A percentile compares a stretch with the other conserved stretches of the same genome.
Evolutionary conservation across 2,113 vertebrate genomes (phyloP).

Genomic region (Ceuthmochares aereus): DNA sequence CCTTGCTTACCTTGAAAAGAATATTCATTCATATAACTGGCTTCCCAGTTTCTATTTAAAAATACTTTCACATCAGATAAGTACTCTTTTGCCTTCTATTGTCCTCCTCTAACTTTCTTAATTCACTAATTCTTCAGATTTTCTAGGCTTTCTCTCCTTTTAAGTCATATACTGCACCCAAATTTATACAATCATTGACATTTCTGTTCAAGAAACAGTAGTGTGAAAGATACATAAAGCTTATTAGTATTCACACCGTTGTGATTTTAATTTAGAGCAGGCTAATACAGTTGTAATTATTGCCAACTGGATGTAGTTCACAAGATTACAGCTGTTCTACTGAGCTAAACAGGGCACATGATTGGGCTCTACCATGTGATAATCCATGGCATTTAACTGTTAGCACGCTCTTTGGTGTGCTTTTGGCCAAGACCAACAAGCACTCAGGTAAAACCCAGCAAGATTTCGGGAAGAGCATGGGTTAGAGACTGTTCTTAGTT

Average conservation of each 20-base stretch:
- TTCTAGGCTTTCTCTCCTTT: neutral
- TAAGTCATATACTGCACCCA: neutral
- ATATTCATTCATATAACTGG: neutral
- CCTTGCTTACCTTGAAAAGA: neutral
- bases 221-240: neutral
- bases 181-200: neutral
- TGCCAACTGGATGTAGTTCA: neutral
- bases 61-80: neutral
- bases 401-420: neutral
- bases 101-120: neutral
- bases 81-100: neutral
- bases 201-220: neutral
- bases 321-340: neutral
- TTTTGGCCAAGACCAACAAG: neutral
- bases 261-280: neutral
- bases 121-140: neutral
- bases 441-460: neutral
- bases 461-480: neutral
- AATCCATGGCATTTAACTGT: neutral
- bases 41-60: neutral
- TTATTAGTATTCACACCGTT: neutral
- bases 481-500: rapidly evolving
- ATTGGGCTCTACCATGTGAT: neutral
- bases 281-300: neutral
- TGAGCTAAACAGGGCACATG: neutral